Evolutionary conservation across 2,797 vertebrate genomes (phyloP).

Genomic region (Anas bahamensis): DNA sequence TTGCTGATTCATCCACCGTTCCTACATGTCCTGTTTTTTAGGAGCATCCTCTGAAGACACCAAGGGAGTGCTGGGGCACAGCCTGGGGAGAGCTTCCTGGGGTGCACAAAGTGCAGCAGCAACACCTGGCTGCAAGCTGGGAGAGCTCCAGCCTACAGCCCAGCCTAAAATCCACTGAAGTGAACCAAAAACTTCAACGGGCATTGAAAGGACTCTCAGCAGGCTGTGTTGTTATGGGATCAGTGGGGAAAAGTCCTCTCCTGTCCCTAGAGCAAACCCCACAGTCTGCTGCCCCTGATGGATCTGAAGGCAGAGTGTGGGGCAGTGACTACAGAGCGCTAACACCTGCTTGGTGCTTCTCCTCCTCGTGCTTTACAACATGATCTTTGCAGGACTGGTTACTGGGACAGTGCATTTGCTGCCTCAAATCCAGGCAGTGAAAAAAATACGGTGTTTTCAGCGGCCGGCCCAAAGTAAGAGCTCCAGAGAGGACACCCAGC

Average conservation of each 20-base stretch:
- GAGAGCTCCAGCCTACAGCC: background rate
- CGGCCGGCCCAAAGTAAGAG: background rate
- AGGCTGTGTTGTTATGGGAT: background rate
- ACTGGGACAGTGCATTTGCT: background rate
- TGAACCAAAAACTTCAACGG: background rate
- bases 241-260: background rate
- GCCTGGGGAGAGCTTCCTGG: background rate
- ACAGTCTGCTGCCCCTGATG: background rate
- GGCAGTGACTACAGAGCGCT: background rate
- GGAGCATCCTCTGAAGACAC: background rate
- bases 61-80: background rate
- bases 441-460: background rate
- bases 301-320: background rate
- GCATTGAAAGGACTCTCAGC: background rate
- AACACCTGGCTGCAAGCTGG: background rate
- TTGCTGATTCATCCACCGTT: background rate
- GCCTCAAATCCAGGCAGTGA: background rate
- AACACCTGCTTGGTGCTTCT: background rate
- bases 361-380: rapidly evolving
- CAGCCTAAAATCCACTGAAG: background rate
- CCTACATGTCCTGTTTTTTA: background rate
- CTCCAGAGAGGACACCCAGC: background rate
- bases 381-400: background rate
- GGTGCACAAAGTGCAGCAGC: background rate
- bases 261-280: background rate